These are phyloP conservation scores for Corapipo altera DNA, from an alignment of 2,113 vertebrate species.

Conservation along the genomic window DNA sequence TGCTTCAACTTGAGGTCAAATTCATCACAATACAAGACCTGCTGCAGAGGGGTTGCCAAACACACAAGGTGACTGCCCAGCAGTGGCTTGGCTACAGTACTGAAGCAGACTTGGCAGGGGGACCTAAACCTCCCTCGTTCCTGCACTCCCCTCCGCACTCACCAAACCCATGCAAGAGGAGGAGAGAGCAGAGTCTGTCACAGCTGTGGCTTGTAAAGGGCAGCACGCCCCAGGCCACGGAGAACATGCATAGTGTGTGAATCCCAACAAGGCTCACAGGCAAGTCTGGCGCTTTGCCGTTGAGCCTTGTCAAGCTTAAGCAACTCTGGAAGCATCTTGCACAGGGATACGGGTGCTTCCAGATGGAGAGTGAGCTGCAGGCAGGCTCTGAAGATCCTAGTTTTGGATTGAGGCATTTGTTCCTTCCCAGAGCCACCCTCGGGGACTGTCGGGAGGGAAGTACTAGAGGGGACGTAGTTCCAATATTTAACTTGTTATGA, in stretches of 20 bases:
- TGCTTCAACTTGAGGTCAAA: not conserved
- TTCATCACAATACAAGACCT: not conserved
- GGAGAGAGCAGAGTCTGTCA: not conserved
- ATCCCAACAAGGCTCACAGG: not conserved
- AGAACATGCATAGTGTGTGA: accelerated
- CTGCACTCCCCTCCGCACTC: not conserved
- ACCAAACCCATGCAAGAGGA: not conserved
- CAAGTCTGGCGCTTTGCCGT: not conserved
- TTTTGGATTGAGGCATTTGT: not conserved
- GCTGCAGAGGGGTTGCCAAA: not conserved
- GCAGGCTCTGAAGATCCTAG: not conserved
- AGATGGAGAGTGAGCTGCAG: not conserved
- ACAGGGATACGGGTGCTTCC: not conserved
- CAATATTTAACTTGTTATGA: not conserved
- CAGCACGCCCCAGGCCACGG: not conserved
- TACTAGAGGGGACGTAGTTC: not conserved
- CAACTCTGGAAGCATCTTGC: not conserved
- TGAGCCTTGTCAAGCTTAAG: not conserved
- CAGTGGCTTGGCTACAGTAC: accelerated
- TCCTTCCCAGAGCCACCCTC: not conserved
- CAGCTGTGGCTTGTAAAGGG: accelerated
- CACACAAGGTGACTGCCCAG: not conserved
- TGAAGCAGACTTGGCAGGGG: not conserved
- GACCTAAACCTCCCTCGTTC: not conserved
- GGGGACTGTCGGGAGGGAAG: not conserved